Percentiles rank a stretch among this genome's conserved stretches.
phyloP scores from a whole-genome alignment of 2,797 vertebrate genomes.

The Cuniculus paca region DNA sequence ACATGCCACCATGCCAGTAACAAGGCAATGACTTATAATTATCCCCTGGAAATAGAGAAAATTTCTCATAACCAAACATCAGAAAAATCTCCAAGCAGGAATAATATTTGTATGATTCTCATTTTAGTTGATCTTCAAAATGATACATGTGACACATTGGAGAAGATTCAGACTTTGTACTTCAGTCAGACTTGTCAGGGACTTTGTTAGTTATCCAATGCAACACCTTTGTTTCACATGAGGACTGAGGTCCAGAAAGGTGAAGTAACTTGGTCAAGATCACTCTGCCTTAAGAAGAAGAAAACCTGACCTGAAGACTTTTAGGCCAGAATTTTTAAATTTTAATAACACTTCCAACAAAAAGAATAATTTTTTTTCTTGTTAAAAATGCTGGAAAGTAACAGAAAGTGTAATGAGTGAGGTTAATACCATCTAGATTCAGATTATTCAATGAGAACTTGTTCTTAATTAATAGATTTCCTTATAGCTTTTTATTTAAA shows the following conservation, averaged over 20 bases:
- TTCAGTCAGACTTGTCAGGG: not conserved
- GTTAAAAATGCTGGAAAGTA: not conserved
- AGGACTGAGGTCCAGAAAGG: not conserved
- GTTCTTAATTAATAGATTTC: conserved; percentile 5
- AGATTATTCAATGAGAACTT: conserved; percentile 3
- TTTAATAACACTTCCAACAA: not conserved
- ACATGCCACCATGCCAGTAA: too few relatives aligned
- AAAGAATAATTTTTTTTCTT: conserved; percentile 10
- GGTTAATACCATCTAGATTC: not conserved
- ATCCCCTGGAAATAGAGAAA: not conserved
- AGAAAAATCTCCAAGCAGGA: not conserved
- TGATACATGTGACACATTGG: not conserved
- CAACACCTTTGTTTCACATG: not conserved
- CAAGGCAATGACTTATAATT: not conserved
- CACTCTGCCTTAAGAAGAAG: not conserved
- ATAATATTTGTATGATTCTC: not conserved
- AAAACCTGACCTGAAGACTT: not conserved
- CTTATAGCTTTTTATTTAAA: not conserved
- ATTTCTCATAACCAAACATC: not conserved
- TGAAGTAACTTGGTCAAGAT: not conserved
- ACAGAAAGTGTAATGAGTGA: not conserved
- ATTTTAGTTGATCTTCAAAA: not conserved
- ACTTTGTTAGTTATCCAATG: not conserved
- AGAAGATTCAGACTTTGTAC: not conserved
- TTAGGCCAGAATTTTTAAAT: not conserved